A percentile compares a stretch with the other conserved stretches of the same genome.
phyloP scores from a whole-genome alignment of 2,113 vertebrate genomes.

The Ailurus styani region DNA sequence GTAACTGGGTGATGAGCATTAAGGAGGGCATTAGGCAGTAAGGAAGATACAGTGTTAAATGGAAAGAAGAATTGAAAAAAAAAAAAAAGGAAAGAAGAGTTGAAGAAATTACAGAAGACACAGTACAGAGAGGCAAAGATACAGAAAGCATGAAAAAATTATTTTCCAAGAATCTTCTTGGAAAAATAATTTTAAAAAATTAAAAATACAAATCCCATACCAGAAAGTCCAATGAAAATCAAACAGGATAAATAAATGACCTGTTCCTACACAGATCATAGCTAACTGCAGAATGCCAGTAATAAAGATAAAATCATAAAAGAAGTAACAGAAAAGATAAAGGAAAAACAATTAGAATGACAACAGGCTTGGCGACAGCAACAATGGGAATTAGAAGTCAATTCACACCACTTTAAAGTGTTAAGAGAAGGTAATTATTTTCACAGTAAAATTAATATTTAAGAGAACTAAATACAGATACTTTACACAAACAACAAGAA shows the following conservation, averaged over 20 bases:
- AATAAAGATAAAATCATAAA: background rate
- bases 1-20: background rate
- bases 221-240: background rate
- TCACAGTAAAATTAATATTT: background rate
- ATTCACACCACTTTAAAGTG: background rate
- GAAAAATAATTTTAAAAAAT: conserved; percentile 26
- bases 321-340: background rate
- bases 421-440: background rate
- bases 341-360: background rate
- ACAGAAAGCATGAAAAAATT: background rate
- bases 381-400: background rate
- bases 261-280: background rate
- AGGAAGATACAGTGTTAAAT: background rate
- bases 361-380: background rate
- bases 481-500: background rate
- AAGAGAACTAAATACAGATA: background rate
- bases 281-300: background rate
- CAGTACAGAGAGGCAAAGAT: background rate
- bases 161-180: background rate
- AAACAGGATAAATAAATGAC: background rate
- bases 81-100: background rate
- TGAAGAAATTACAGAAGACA: background rate
- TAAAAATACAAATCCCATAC: conserved; percentile 8
- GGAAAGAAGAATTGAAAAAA: background rate
- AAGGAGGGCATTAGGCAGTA: background rate